Percentiles rank a stretch among this genome's conserved stretches.
Conservation (phyloP, 2,113 vertebrate genomes). For the Lethenteron camtschaticum region DNA sequence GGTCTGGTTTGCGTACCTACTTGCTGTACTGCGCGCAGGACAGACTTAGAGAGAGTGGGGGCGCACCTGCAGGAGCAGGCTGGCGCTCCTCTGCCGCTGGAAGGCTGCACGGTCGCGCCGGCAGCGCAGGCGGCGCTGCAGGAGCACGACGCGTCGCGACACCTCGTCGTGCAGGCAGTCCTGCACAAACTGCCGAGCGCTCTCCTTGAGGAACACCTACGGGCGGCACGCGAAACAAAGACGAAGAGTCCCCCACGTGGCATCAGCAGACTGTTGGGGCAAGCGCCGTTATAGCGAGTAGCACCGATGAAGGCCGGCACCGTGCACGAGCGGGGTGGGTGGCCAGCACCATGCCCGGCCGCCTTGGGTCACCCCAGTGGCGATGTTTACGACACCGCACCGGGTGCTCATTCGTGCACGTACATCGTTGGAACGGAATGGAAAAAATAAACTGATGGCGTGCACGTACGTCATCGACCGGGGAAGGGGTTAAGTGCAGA, state of each 20-base stretch:
- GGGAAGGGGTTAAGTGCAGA: no score
- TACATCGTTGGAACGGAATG: no score
- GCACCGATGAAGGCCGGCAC: background rate
- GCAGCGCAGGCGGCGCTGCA: constrained; percentile 54
- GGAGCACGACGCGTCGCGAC: constrained; percentile 36
- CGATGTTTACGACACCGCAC: background rate
- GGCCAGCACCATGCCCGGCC: background rate
- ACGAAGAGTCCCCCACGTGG: no score
- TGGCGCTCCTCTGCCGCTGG: constrained; percentile 37
- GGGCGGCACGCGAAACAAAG: constrained; percentile 7
- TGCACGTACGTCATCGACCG: no score
- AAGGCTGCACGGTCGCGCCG: constrained; percentile 48
- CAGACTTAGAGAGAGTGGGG: no score
- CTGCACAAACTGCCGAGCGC: constrained; percentile 55
- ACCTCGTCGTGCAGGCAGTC: constrained; percentile 63
- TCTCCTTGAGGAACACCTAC: constrained; percentile 74
- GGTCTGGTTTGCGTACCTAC: no score
- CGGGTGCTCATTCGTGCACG: no score
- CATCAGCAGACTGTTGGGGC: no score
- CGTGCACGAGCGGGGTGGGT: background rate
- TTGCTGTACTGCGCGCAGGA: no score
- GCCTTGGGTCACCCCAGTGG: no score
- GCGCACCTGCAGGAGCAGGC: constrained; percentile 46
- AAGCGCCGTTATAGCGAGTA: no score
- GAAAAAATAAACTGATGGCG: no score